Evolutionary conservation across 2,113 vertebrate genomes (phyloP).

Genomic region (Tamias sibiricus): DNA sequence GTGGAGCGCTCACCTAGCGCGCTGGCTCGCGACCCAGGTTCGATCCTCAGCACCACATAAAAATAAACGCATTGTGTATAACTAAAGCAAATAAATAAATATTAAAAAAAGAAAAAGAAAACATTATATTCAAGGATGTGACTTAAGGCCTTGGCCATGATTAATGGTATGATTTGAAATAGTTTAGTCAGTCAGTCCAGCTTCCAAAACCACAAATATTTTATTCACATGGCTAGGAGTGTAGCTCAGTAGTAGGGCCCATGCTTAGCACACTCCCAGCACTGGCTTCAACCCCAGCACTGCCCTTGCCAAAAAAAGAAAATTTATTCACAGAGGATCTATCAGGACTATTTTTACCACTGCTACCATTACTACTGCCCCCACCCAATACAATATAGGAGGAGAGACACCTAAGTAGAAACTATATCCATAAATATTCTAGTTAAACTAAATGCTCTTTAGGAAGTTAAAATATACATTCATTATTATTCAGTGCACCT

Average conservation of each 20-base stretch:
- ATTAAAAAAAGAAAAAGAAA: too few relatives aligned
- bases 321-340: slow-evolving; percentile 7
- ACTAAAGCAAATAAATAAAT: too few relatives aligned
- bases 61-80: too few relatives aligned
- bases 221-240: background rate
- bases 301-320: background rate
- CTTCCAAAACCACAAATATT: background rate
- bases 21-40: too few relatives aligned
- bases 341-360: background rate
- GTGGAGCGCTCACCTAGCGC: too few relatives aligned
- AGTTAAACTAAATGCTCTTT: slow-evolving; percentile 12
- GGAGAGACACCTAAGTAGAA: background rate
- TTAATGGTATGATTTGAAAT: slow-evolving; percentile 13
- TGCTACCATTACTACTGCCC: background rate
- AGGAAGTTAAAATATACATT: slow-evolving; percentile 37
- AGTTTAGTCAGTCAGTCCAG: background rate
- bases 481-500: background rate
- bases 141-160: background rate
- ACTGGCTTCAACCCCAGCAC: background rate
- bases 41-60: too few relatives aligned
- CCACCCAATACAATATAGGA: background rate
- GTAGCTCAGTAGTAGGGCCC: background rate
- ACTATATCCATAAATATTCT: background rate
- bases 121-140: background rate
- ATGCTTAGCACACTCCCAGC: background rate